Evolutionary conservation across 2,797 vertebrate species (phyloP), one percentile per base, ranked within the genome.

Genomic region (Heteromormyrus szaboi): DNA sequence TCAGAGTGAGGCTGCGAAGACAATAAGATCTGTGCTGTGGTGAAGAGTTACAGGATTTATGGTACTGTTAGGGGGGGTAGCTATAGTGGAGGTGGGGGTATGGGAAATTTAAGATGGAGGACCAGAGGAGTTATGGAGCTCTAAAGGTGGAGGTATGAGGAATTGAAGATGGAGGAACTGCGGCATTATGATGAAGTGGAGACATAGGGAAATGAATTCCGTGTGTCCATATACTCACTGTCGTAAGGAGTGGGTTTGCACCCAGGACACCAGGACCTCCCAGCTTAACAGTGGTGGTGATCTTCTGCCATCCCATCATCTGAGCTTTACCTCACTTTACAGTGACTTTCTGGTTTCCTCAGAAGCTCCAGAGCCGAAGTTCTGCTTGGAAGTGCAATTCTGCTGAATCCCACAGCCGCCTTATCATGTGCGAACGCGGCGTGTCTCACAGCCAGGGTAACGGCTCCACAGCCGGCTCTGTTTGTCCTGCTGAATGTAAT

Each of bases 401-500:
- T 11, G 85, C 37, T 33, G n/a, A 48, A 50, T 54, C 29, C n/a
- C 5, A 8, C 9, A 59, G 17, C 50, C 12, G 25, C 56, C 65
- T 89, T 50, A 88, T 56, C 87, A 17, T 88, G 50, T 88, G 37
- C 37, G 83, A 83, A 81, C 19, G 53, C 65, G 12, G 59, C 7
- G 41, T 19, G 37, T 29, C 89, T 90, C 6, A 85, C 88, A 59
- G 86, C 76, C 19, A 59, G 62, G 19, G 87, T 88, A 87, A 90
- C 65, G 83, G 81, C 83, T 86, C 85, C 87, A 86, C 87, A 91
- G 90, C 91, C 90, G 90, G 90, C 85, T 50, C 17, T 81, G 88
- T 89, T 89, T 90, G 85, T 87, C 53, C 53, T 85, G 85, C 62
- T 11, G 62, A 22, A 83, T 90, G 90, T 62, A 91, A 89, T 89